Percentiles rank a stretch among this genome's conserved stretches.
phyloP scores from a whole-genome alignment of 2,888 invertebrate genomes.

The Timema cristinae region DNA sequence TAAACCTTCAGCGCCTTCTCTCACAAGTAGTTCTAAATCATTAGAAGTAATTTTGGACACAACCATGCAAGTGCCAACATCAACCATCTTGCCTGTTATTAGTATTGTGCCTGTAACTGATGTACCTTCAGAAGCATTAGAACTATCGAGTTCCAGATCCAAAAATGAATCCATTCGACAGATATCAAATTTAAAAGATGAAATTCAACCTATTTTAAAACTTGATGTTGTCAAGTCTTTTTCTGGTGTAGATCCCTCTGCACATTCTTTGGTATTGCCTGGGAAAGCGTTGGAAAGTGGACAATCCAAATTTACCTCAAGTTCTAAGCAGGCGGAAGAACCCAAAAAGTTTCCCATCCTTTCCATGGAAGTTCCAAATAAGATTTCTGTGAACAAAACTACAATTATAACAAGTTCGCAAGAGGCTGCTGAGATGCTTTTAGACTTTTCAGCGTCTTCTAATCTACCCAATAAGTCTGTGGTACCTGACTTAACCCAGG shows the following conservation, averaged over 20 bases:
- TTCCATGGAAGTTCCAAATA: slow-evolving; percentile 22
- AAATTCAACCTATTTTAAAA: slow-evolving; percentile 22
- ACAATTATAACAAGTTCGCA: slow-evolving; percentile 48
- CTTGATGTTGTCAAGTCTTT: slow-evolving; percentile 20
- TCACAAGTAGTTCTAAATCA: slow-evolving; percentile 20
- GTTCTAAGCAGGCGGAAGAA: slow-evolving; percentile 21
- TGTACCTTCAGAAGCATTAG: not conserved
- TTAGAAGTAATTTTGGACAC: slow-evolving; percentile 22
- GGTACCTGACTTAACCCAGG: slow-evolving; percentile 36
- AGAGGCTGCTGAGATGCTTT: slow-evolving; percentile 60
- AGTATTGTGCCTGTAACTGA: slow-evolving; percentile 13
- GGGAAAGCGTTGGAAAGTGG: slow-evolving; percentile 22
- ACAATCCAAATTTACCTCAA: slow-evolving; percentile 23
- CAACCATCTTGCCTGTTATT: slow-evolving; percentile 6
- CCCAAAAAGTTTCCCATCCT: slow-evolving; percentile 18
- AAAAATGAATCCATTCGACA: slow-evolving; percentile 17
- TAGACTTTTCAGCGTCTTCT: slow-evolving; percentile 61
- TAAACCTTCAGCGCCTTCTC: slow-evolving; percentile 15
- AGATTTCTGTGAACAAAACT: not conserved
- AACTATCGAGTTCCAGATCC: not conserved
- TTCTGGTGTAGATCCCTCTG: slow-evolving; percentile 16
- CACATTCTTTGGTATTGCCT: slow-evolving; percentile 19
- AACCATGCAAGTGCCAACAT: slow-evolving; percentile 15
- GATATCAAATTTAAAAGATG: slow-evolving; percentile 14
- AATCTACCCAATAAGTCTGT: slow-evolving; percentile 49